Base-by-base conservation (phyloP, 2,113 vertebrate genomes). In the Nothocercus julius region DNA sequence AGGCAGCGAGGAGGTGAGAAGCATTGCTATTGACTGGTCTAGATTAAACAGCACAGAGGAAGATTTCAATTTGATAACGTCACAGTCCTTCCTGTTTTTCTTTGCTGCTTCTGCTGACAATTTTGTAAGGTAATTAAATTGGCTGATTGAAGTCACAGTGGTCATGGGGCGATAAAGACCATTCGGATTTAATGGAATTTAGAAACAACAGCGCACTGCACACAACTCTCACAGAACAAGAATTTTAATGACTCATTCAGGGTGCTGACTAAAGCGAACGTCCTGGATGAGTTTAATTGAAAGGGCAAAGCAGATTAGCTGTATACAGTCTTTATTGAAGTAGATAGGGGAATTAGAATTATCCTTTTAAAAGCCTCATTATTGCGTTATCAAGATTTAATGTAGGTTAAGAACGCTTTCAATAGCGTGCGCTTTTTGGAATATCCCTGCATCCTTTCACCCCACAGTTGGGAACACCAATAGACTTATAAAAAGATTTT, bases 181-280 rank as follows among this genome's bases (percentile, higher is more conserved):
- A 95, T 98, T 98, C 98, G 98, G 97, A 98, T 98, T 98, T 98
- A 98, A 98, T 98, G 97, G 98, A 98, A 98, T 98, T 98, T 98
- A 97, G 97, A 96, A 98, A 98, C 98, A 98, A 97, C 97, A 96
- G 97, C 97, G 97, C 63, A 66, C 95, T 96, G 97, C 97, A 95
- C 97, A 98, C 97, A 98, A 97, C 96, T 98, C 97, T 98, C 95
- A 98, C 96, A 18, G 97, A 98, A 98, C 97, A 97, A 97, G 97
- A 98, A 98, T 98, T 98, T 98, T 98, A 98, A 98, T 98, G 98
- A 97, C 84, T 97, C 96, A 95, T 98, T 97, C 97, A 91, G 94
- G 97, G 97, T 97, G 98, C 98, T 98, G 98, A 98, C 98, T 98
- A 97, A 97, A 98, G 97, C 97, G 97, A 98, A 98, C 6, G 56